Percentiles rank a stretch among this genome's conserved stretches.
These are phyloP conservation scores for Alitta virens DNA, from an alignment of 2,888 invertebrate species.

Conservation along the genomic window DNA sequence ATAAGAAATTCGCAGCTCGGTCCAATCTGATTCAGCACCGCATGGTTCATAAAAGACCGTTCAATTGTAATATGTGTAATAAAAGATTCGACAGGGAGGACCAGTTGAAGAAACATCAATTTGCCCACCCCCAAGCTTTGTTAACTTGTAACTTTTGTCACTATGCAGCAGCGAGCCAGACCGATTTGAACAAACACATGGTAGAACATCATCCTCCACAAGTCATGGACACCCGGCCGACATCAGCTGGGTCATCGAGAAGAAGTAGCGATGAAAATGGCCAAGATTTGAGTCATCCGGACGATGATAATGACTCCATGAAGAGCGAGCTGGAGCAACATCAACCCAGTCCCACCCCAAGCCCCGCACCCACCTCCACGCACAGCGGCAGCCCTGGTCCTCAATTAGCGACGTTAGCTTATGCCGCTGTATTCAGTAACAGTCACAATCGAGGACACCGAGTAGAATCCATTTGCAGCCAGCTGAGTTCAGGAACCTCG, in stretches of 20 bases:
- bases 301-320: no score
- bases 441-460: no score
- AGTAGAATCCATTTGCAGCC: constrained; percentile 38
- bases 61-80: no score
- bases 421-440: no score
- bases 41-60: no score
- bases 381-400: background rate
- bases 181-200: constrained; percentile 40
- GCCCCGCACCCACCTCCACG: constrained; percentile 6
- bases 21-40: no score
- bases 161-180: constrained; percentile 36
- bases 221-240: constrained; percentile 26
- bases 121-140: constrained; percentile 39
- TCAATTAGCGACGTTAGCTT: no score
- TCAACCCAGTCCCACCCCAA: constrained; percentile 9
- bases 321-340: background rate
- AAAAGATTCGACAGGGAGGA: constrained; percentile 34
- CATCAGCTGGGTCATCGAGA: no score
- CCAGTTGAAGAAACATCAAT: constrained; percentile 44
- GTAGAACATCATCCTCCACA: constrained; percentile 38
- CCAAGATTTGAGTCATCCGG: background rate
- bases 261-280: constrained; percentile 16
- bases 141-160: constrained; percentile 39
- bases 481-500: constrained; percentile 30
- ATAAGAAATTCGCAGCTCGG: no score